Conservation (phyloP, 2,797 vertebrate species). For the Brotula barbata region DNA sequence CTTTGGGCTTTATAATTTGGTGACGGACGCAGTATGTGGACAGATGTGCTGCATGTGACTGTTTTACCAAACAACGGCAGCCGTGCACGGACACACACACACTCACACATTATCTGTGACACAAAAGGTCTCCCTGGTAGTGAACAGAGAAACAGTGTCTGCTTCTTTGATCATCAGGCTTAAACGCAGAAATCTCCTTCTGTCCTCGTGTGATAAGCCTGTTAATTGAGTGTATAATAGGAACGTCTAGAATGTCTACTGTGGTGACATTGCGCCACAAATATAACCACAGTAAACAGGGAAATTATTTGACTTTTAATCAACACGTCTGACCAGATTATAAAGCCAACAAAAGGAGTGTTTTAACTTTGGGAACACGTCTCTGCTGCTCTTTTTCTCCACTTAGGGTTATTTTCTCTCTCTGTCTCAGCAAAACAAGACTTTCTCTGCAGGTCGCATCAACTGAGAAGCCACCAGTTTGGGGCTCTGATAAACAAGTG, state of each 20-base stretch:
- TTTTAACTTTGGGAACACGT: conserved; percentile 2
- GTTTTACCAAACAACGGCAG: conserved; percentile 52
- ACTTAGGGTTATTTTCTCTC: conserved; percentile 24
- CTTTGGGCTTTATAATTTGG: conserved; percentile 34
- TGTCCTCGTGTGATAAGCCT: conserved; percentile 68
- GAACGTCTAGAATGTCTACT: conserved; percentile 48
- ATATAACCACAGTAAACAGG: conserved; percentile 44
- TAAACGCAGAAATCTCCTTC: conserved; percentile 55
- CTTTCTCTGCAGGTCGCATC: conserved; percentile 61
- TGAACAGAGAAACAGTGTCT: conserved; percentile 46
- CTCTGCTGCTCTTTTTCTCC: conserved; percentile 2
- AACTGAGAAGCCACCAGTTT: conserved; percentile 54
- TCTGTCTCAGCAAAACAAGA: conserved; percentile 45
- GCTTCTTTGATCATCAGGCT: conserved; percentile 67
- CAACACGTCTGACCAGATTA: conserved; percentile 11
- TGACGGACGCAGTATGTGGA: conserved; percentile 48
- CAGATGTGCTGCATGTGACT: conserved; percentile 66
- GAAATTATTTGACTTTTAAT: conserved; percentile 30
- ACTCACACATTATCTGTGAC: conserved; percentile 39
- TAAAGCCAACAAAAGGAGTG: conserved; percentile 14
- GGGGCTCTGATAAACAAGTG: conserved; percentile 71
- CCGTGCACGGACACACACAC: conserved; percentile 29
- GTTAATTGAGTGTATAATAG: conserved; percentile 73
- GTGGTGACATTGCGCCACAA: conserved; percentile 50
- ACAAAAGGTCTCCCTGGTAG: conserved; percentile 13